These are phyloP conservation scores for Hafferia zeledoni DNA, from an alignment of 2,797 vertebrate species.

Conservation along the genomic window DNA sequence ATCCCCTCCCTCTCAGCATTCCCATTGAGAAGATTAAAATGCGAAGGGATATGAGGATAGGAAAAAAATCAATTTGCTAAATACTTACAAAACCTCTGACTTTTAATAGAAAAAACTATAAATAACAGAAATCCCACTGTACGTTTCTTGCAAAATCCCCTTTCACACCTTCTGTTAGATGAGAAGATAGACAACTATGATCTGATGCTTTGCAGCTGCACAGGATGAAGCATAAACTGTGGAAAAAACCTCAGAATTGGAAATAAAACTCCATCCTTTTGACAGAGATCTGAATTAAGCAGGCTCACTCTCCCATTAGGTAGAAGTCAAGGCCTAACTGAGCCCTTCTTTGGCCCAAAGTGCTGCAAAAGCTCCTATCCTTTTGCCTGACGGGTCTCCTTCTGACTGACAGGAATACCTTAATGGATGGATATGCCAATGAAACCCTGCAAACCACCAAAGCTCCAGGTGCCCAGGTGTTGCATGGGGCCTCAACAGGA, in stretches of 20 bases:
- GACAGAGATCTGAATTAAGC: neutral
- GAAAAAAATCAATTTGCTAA: neutral
- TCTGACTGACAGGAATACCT: rapidly evolving
- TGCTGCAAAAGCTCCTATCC: neutral
- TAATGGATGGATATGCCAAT: neutral
- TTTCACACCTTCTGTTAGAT: neutral
- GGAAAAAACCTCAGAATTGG: neutral
- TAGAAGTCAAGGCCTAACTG: neutral
- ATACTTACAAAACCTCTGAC: neutral
- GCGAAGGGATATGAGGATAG: neutral
- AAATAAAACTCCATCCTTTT: neutral
- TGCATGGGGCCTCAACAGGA: rapidly evolving
- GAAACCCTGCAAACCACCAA: neutral
- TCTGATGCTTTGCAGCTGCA: neutral
- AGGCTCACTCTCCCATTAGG: neutral
- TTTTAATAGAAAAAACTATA: neutral
- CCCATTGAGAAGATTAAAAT: neutral
- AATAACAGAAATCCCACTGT: neutral
- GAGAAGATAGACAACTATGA: neutral
- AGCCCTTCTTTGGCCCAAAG: neutral
- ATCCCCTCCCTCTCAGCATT: neutral
- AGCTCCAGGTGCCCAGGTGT: rapidly evolving
- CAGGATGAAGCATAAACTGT: neutral
- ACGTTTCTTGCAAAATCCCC: neutral
- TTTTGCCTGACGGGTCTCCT: neutral